These are phyloP conservation scores for Helicoverpa zea DNA, from an alignment of 1,140 invertebrate genomes.

Conservation along the genomic window DNA sequence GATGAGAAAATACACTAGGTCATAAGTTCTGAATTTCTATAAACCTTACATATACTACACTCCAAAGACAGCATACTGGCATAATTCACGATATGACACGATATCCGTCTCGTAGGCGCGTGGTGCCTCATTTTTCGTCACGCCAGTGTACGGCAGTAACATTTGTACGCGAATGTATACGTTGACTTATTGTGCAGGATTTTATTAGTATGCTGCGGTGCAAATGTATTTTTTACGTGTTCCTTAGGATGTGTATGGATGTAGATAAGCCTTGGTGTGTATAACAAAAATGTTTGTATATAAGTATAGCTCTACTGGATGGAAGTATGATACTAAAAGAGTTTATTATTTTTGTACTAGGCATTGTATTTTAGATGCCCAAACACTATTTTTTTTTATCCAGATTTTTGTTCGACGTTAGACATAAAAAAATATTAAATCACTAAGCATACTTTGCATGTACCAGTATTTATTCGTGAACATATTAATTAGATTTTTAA, in stretches of 20 bases:
- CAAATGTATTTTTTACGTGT: slow-evolving; percentile 27
- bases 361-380: too few species aligned
- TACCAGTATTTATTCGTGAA: too few species aligned
- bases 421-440: too few species aligned
- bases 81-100: slow-evolving; percentile 65
- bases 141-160: slow-evolving; percentile 30
- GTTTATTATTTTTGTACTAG: too few species aligned
- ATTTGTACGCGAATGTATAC: slow-evolving; percentile 35
- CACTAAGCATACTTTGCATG: too few species aligned
- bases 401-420: too few species aligned
- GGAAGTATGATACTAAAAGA: too few species aligned
- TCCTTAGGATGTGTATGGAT: background rate
- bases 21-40: slow-evolving; percentile 5
- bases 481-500: too few species aligned
- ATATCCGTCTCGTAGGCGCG: slow-evolving; percentile 60
- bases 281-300: background rate
- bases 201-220: slow-evolving; percentile 37
- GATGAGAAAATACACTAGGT: background rate
- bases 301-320: background rate
- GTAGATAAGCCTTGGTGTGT: background rate
- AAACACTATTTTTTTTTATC: too few species aligned
- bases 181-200: slow-evolving; percentile 33
- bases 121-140: slow-evolving; percentile 47
- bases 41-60: slow-evolving; percentile 52
- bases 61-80: slow-evolving; percentile 45